Conservation (phyloP, 2,113 vertebrate species). For the Ovibos moschatus region DNA sequence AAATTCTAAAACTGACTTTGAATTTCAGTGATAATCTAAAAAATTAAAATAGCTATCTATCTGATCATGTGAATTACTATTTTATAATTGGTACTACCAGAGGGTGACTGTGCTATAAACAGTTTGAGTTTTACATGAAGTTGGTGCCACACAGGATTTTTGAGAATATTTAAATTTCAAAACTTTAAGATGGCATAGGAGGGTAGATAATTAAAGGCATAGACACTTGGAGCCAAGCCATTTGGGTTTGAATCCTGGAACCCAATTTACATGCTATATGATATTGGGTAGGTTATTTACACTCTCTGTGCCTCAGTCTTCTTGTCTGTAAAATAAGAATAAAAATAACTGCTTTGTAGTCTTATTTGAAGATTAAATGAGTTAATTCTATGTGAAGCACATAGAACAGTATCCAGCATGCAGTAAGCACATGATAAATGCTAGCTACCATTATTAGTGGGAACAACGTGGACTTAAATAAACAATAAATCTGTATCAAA, state of each 20-base stretch:
- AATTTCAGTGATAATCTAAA: not conserved
- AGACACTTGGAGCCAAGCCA: not conserved
- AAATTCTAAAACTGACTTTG: not conserved
- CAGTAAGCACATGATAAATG: not conserved
- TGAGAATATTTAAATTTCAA: not conserved
- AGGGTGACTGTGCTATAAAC: not conserved
- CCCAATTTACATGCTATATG: not conserved
- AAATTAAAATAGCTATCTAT: not conserved
- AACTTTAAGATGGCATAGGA: not conserved
- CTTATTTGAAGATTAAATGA: not conserved
- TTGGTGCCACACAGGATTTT: not conserved
- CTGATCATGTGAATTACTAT: not conserved
- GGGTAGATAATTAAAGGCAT: not conserved
- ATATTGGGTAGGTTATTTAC: not conserved
- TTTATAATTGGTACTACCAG: not conserved
- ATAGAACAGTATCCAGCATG: not conserved
- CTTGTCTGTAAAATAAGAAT: not conserved
- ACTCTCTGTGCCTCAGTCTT: not conserved
- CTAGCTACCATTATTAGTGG: not conserved
- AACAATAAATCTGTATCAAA: not conserved
- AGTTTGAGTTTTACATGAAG: not conserved
- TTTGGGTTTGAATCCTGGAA: not conserved
- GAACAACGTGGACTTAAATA: not conserved
- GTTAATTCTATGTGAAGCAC: not conserved
- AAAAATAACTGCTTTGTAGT: not conserved